phyloP scores from a whole-genome alignment of 2,797 vertebrate genomes.

The Oceanodroma leucorhoa region DNA sequence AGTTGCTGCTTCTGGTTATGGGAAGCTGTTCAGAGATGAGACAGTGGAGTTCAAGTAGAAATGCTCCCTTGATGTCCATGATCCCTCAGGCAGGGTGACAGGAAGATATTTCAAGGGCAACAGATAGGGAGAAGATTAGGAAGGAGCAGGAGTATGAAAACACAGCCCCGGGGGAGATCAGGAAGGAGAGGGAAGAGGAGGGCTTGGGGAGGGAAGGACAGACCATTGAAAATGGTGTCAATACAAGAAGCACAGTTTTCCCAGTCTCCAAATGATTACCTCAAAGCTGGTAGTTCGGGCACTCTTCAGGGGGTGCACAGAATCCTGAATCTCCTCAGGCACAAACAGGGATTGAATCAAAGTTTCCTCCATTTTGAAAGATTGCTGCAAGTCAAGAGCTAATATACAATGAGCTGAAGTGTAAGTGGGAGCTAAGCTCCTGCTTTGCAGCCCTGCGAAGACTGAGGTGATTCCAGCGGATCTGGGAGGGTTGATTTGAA shows the following conservation, averaged over 20 bases:
- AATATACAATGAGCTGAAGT: not conserved
- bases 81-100: not conserved
- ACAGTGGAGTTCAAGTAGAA: not conserved
- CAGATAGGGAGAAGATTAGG: not conserved
- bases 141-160: not conserved
- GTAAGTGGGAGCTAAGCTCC: not conserved
- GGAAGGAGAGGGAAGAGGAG: not conserved
- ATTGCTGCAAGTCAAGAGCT: not conserved
- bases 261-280: not conserved
- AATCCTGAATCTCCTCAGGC: not conserved
- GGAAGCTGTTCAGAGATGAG: not conserved
- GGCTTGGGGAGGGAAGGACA: not conserved
- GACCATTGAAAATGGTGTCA: not conserved
- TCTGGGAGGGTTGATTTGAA: not conserved
- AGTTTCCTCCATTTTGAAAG: not conserved
- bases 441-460: not conserved
- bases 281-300: not conserved
- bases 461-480: not conserved
- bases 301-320: not conserved
- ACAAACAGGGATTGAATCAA: not conserved
- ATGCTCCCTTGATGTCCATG: not conserved
- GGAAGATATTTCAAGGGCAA: not conserved
- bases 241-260: not conserved
- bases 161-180: not conserved
- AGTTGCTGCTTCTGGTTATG: not conserved